Evolutionary conservation across 2,113 vertebrate species (phyloP).

Genomic region (Neogale vison): DNA sequence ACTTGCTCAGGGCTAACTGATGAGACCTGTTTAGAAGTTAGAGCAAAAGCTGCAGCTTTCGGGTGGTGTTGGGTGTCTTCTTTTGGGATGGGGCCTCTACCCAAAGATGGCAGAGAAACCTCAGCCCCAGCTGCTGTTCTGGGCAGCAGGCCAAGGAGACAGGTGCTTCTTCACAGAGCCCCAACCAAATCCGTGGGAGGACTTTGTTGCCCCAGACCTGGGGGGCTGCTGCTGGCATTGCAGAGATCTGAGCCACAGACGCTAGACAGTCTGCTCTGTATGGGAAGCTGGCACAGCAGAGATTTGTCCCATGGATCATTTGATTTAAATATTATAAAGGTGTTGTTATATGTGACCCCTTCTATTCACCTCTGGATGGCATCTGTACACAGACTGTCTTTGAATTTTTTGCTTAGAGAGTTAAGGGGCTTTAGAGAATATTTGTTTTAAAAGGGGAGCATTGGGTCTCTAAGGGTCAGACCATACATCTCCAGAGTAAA

Average conservation of each 20-base stretch:
- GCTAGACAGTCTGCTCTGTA: not conserved
- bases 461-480: not conserved
- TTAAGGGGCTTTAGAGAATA: not conserved
- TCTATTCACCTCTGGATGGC: not conserved
- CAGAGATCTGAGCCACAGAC: not conserved
- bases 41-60: not conserved
- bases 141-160: not conserved
- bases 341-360: not conserved
- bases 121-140: not conserved
- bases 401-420: not conserved
- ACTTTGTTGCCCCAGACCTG: not conserved
- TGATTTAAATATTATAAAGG: not conserved
- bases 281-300: not conserved
- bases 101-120: not conserved
- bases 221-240: not conserved
- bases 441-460: not conserved
- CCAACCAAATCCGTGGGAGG: not conserved
- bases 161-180: not conserved
- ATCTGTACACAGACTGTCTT: not conserved
- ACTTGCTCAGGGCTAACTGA: not conserved
- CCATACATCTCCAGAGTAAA: not conserved
- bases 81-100: not conserved
- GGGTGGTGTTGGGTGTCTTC: not conserved
- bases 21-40: not conserved
- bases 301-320: not conserved